phyloP scores from a whole-genome alignment of 2,113 vertebrate genomes.

The Rhineura floridana region DNA sequence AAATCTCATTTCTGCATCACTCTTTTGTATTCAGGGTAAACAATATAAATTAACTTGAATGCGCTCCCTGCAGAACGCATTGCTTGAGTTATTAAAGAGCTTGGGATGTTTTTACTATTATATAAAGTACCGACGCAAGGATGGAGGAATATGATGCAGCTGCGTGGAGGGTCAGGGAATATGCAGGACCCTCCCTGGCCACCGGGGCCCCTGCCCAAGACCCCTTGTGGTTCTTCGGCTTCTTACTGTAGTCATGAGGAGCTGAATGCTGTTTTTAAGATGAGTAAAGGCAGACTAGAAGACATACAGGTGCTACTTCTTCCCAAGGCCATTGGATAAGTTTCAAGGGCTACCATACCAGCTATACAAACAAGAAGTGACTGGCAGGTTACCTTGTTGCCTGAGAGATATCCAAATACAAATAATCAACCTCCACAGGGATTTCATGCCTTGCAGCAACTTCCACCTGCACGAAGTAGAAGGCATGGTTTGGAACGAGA shows the following conservation, averaged over 20 bases:
- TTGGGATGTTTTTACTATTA: background rate
- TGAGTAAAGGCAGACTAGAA: background rate
- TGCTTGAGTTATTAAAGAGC: background rate
- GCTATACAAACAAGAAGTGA: no score
- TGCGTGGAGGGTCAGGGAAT: background rate
- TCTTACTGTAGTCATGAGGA: background rate
- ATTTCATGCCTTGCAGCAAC: no score
- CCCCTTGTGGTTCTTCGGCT: background rate
- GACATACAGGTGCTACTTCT: background rate
- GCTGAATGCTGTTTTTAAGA: no score
- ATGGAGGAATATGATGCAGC: background rate
- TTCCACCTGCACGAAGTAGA: no score
- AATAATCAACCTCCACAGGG: no score
- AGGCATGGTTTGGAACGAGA: background rate
- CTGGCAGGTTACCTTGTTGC: no score
- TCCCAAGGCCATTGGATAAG: background rate
- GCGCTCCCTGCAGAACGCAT: background rate
- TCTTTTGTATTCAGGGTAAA: background rate
- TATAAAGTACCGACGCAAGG: background rate
- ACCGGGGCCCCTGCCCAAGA: background rate
- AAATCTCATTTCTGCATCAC: background rate
- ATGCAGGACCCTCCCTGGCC: background rate
- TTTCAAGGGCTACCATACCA: background rate
- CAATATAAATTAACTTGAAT: background rate
- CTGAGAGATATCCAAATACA: no score